Evolutionary conservation across 2,113 vertebrate species (phyloP), one percentile per base, ranked within the genome.

Genomic region (Meriones unguiculatus): DNA sequence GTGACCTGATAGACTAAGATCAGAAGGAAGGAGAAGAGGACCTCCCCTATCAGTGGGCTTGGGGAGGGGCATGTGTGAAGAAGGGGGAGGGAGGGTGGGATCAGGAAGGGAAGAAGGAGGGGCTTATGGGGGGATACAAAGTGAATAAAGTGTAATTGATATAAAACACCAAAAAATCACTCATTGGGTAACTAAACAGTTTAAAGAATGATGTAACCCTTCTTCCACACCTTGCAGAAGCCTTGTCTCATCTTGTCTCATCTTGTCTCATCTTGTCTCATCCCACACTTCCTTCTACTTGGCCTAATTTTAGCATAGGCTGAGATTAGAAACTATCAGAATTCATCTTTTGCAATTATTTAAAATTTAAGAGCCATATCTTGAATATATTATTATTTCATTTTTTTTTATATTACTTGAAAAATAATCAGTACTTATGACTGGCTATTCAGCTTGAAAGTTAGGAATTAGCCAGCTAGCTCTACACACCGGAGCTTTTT

Each of bases 361-460:
- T 81, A 62, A 59, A 22, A 64, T 90, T 92, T 3, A 90, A 87
- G 38, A 41, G 3, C n/a, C 46, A 62, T n/a, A 17, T 70, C 3
- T 85, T 65, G 89, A 22, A 1, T 90, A 69, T 89, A 57, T 72
- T 72, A 35, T 65, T 50, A 46, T 28, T 77, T 18, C 62, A 62
- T 57, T 57, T 69, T 80, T 54, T 64, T 96, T 46, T 38, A 89
- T 38, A 89, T 77, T 90, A 88, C 22, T 90, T 75, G 22, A 93
- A 32, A 65, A 67, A 76, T 7, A 93, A 5, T 57, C 57, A 13
- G 15, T 64, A 1, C 85, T 87, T 85, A 93, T 70, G 86, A 95
- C 70, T 93, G 11, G 1, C 0, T 30, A 81, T 32, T 70, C 25
- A 90, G 17, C 17, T 46, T 77, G n/a, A 90, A 72, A 8, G 7